Percentiles rank a stretch among this genome's conserved stretches.
These are phyloP conservation scores for Phrynosoma platyrhinos DNA, from an alignment of 2,113 vertebrate species.

Conservation along the genomic window DNA sequence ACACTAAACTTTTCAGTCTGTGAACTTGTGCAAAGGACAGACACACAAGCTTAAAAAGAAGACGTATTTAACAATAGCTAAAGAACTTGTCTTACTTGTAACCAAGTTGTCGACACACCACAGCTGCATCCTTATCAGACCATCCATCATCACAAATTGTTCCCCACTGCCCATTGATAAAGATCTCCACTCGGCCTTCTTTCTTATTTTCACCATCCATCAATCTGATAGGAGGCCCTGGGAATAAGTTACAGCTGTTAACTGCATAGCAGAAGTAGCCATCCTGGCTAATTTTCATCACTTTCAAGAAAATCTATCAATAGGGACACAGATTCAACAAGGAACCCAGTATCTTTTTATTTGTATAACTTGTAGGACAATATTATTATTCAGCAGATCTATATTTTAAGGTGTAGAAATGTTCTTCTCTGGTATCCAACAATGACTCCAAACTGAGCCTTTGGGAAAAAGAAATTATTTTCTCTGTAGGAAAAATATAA, in stretches of 20 bases:
- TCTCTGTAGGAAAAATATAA: background rate
- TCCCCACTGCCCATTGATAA: conserved; percentile 92
- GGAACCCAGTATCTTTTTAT: conserved; percentile 5
- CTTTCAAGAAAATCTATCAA: background rate
- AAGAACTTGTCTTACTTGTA: conserved; percentile 84
- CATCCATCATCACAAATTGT: conserved; percentile 98
- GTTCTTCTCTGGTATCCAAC: background rate
- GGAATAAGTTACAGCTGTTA: conserved; percentile 60
- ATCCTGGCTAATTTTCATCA: conserved; percentile 38
- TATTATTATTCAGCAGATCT: background rate
- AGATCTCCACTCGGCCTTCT: conserved; percentile 95
- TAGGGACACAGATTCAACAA: background rate
- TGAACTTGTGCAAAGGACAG: background rate
- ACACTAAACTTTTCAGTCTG: conserved; percentile 21
- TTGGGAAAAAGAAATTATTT: background rate
- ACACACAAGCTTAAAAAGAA: conserved; percentile 32
- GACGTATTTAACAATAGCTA: conserved; percentile 23
- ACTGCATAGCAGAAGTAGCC: conserved; percentile 27
- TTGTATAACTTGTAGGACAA: background rate
- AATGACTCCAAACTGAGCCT: background rate
- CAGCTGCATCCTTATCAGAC: conserved; percentile 92
- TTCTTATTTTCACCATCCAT: conserved; percentile 92
- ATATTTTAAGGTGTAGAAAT: background rate
- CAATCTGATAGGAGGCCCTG: conserved; percentile 90
- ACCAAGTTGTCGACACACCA: conserved; percentile 94